Percentiles rank a stretch among this genome's conserved stretches.
Conservation (phyloP, 2,888 invertebrate genomes). For the Allacma fusca region DNA sequence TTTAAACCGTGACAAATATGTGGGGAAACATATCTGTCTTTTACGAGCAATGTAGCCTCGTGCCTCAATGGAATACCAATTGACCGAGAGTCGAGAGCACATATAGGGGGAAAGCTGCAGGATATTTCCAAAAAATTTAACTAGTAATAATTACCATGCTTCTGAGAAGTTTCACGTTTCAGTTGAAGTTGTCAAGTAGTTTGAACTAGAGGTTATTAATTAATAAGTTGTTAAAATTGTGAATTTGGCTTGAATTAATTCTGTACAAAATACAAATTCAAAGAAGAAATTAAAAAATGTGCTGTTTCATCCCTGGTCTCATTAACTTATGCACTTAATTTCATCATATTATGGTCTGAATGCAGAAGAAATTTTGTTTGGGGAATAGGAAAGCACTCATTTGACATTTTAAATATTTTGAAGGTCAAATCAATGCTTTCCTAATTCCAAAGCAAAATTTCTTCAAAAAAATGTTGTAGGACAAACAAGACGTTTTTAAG, state of each 20-base stretch:
- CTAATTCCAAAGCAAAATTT: too few relatives aligned
- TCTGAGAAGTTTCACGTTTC: neutral
- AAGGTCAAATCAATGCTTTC: too few relatives aligned
- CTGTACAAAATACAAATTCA: slow-evolving; percentile 6
- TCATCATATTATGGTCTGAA: too few relatives aligned
- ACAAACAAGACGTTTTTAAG: too few relatives aligned
- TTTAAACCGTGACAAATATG: neutral
- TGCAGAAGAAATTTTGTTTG: too few relatives aligned
- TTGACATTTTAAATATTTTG: too few relatives aligned
- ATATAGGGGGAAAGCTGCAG: neutral
- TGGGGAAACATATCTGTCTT: neutral
- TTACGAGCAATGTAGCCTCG: neutral
- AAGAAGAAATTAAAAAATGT: slow-evolving; percentile 9
- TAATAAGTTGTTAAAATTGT: neutral
- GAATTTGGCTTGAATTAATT: slow-evolving; percentile 2
- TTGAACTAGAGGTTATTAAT: neutral
- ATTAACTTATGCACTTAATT: neutral
- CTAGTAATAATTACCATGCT: neutral
- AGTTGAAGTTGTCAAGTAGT: neutral
- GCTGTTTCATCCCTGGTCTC: neutral
- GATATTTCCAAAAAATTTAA: neutral
- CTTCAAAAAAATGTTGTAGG: too few relatives aligned
- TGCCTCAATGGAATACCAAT: neutral
- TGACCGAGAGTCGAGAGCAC: neutral
- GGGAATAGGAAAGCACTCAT: too few relatives aligned